Conservation (phyloP, 2,888 invertebrate species). For the Mythimna vitellina region DNA sequence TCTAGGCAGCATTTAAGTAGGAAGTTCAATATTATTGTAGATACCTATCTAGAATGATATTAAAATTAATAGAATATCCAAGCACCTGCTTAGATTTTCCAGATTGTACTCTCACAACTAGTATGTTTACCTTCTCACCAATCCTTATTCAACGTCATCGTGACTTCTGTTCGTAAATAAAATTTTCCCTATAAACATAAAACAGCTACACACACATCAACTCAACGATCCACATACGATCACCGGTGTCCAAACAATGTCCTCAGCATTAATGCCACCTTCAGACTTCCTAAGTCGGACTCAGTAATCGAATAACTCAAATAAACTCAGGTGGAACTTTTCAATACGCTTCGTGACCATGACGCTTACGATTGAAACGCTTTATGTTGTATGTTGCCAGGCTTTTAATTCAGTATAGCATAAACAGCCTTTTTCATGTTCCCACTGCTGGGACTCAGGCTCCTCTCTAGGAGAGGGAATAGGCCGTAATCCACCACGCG, state of each 20-base stretch:
- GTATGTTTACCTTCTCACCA: neutral
- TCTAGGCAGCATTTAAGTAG: too few relatives aligned
- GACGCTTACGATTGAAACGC: conserved; percentile 83
- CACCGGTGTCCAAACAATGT: conserved; percentile 68
- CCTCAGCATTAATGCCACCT: conserved; percentile 70
- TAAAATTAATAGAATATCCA: too few relatives aligned
- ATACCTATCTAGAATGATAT: too few relatives aligned
- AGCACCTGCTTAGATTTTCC: too few relatives aligned
- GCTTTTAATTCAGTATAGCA: conserved; percentile 25
- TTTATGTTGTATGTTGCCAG: conserved; percentile 68
- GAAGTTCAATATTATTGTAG: too few relatives aligned
- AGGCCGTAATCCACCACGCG: too few relatives aligned
- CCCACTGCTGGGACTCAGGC: too few relatives aligned
- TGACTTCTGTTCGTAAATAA: conserved; percentile 3
- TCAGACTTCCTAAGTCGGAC: conserved; percentile 74
- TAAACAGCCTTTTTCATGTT: too few relatives aligned
- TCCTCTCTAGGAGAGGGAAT: too few relatives aligned
- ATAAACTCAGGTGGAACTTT: conserved; percentile 87
- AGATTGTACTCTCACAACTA: neutral
- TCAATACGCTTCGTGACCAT: conserved; percentile 88
- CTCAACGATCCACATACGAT: conserved; percentile 34
- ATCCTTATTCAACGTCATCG: neutral
- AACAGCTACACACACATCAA: conserved; percentile 10
- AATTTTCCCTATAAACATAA: neutral
- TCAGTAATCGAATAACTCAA: conserved; percentile 84